Base-by-base conservation (phyloP, 2,113 vertebrate genomes). In the Paramisgurnus dabryanus region DNA sequence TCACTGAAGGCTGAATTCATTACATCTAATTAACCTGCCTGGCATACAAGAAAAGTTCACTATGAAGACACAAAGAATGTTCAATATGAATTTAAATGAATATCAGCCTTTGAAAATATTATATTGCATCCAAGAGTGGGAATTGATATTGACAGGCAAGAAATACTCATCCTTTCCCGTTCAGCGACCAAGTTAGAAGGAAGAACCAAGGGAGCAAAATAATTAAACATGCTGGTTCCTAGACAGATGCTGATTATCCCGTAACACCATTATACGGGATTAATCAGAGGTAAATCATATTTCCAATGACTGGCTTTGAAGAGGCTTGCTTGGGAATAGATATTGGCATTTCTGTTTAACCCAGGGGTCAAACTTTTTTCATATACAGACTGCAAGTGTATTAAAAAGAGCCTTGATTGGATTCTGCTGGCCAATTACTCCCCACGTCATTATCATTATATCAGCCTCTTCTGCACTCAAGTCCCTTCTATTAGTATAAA, bases 361-460 rank as follows among this genome's bases (percentile, higher is more conserved):
- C 63, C 55, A 67, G 67, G 49, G 73, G 67, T 80, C 73, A 74
- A 65, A 69, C 27, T 34, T 75, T 65, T 77, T 73, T 73, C 47
- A 69, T 41, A 57, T 67, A 57, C 6, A 55, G 17, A 65, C 58
- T n/a, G 74, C 49, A 63, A 68, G 55, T 70, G 55, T 41, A 67
- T 61, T 43, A 18, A 75, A 65, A 47, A 41, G 40, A 12, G 27
- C 17, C 39, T 57, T 82, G 80, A 85, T 85, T 82, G 68, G 68
- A 82, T 82, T 82, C 78, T 22, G 43, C 53, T 6, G 65, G 67
- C 69, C 80, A 85, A 85, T 82, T 82, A 85, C 63, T 55, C 58
- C 10, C 41, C 49, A 10, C 65, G 67, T 82, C 73, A 77, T 82
- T 77, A 80, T 82, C 78, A 73, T 73, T 71, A 57, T 43, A 57